These are phyloP conservation scores for Leptoteleia sp. DNA, from an alignment of 1,140 invertebrate species.

Conservation along the genomic window DNA sequence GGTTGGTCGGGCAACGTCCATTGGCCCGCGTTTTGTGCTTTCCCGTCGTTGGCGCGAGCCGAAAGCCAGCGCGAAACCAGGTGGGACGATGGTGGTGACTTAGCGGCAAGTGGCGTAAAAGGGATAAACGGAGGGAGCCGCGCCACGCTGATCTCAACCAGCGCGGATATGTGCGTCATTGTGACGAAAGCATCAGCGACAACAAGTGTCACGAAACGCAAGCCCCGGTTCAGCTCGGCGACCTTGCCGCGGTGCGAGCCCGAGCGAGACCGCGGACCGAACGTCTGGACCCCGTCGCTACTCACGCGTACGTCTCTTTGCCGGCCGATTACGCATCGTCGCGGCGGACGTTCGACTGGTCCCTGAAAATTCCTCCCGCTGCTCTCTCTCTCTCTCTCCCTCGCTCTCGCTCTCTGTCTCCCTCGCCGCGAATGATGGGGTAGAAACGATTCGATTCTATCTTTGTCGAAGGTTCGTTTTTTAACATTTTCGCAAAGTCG, in stretches of 20 bases:
- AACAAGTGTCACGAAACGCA: slow-evolving; percentile 66
- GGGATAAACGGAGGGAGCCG: not conserved
- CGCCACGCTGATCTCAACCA: slow-evolving; percentile 5
- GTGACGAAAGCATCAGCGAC: slow-evolving; percentile 39
- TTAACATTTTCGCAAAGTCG: no score
- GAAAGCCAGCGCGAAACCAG: slow-evolving; percentile 1
- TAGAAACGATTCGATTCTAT: no score
- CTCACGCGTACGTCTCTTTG: slow-evolving; percentile 1
- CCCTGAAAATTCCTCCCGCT: slow-evolving; percentile 6
- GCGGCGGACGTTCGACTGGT: not conserved
- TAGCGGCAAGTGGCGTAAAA: not conserved
- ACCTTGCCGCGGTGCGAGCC: slow-evolving; percentile 23
- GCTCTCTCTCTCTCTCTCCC: no score
- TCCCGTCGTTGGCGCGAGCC: slow-evolving; percentile 21
- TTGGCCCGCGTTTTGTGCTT: no score
- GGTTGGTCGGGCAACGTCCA: slow-evolving; percentile 20
- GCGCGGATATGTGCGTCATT: slow-evolving; percentile 40
- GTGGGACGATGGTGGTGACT: slow-evolving; percentile 8
- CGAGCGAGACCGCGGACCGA: not conserved
- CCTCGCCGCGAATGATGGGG: no score
- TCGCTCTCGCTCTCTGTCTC: no score
- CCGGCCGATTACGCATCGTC: slow-evolving; percentile 1
- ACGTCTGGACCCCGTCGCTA: not conserved
- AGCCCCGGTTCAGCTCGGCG: slow-evolving; percentile 27
- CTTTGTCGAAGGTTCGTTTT: no score